Conservation (phyloP, 1,140 invertebrate genomes). For the Megathymus violae region DNA sequence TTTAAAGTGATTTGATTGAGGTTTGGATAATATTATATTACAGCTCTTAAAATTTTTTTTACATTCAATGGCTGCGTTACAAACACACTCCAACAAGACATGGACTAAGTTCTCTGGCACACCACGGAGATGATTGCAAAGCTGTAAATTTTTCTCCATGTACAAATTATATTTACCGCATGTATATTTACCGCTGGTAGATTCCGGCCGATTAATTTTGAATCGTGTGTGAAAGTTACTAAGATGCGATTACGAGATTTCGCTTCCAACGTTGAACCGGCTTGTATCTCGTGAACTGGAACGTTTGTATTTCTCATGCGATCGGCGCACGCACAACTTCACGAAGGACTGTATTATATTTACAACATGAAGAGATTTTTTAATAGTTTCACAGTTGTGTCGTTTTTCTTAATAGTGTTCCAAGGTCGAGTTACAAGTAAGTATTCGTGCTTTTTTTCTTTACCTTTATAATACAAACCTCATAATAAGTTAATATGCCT, state of each 20-base stretch:
- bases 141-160: too few relatives aligned
- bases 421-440: constrained; percentile 39
- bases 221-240: constrained; percentile 43
- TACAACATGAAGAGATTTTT: constrained; percentile 41
- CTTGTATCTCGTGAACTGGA: constrained; percentile 62
- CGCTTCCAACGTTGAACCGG: constrained; percentile 63
- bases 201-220: constrained; percentile 27
- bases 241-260: constrained; percentile 47
- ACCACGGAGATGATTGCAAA: neutral
- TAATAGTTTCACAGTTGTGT: constrained; percentile 33
- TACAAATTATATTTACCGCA: too few relatives aligned
- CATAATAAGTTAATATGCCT: neutral
- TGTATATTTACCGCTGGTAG: too few relatives aligned
- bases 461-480: neutral
- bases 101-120: constrained; percentile 9
- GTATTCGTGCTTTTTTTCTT: constrained; percentile 12
- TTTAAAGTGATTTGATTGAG: too few relatives aligned
- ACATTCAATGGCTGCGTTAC: neutral
- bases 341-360: constrained; percentile 39
- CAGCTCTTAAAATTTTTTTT: too few relatives aligned
- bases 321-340: constrained; percentile 51
- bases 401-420: constrained; percentile 32
- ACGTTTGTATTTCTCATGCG: constrained; percentile 58
- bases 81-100: constrained; percentile 9
- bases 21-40: too few relatives aligned